A percentile compares a stretch with the other conserved stretches of the same genome.
phyloP scores from a whole-genome alignment of 1,140 invertebrate species.

The Cataglyphis hispanica region DNA sequence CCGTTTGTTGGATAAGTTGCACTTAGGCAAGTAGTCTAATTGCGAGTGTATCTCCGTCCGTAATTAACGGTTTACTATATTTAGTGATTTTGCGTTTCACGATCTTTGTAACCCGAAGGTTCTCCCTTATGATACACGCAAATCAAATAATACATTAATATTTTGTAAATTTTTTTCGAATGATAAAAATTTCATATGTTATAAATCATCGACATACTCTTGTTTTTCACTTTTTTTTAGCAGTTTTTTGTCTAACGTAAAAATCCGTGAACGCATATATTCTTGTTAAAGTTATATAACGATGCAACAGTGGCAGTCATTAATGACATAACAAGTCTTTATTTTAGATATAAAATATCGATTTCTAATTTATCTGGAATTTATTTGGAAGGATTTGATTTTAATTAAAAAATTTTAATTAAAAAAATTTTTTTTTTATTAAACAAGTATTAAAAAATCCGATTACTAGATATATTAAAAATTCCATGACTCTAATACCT shows the following conservation, averaged over 20 bases:
- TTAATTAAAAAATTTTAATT: constrained; percentile 11
- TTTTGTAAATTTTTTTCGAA: constrained; percentile 8
- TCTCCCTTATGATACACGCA: background rate
- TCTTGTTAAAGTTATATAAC: constrained; percentile 26
- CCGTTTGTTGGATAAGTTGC: constrained; percentile 41
- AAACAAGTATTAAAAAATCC: background rate
- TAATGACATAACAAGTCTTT: background rate
- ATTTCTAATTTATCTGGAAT: background rate
- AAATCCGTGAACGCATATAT: constrained; percentile 38
- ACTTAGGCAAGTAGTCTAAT: constrained; percentile 32
- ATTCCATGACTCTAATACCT: background rate
- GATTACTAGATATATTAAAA: background rate
- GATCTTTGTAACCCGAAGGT: background rate
- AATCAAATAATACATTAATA: background rate
- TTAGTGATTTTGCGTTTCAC: constrained; percentile 24
- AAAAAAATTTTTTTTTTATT: background rate
- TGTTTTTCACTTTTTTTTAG: background rate
- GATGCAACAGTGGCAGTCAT: background rate
- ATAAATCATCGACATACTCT: background rate
- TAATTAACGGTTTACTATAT: constrained; percentile 32
- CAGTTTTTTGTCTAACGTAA: background rate
- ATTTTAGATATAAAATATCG: background rate
- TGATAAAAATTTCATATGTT: background rate
- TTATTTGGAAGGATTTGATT: background rate
- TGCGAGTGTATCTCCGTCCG: constrained; percentile 18